phyloP scores from a whole-genome alignment of 1,140 invertebrate genomes.

The Danaus melanippus region DNA sequence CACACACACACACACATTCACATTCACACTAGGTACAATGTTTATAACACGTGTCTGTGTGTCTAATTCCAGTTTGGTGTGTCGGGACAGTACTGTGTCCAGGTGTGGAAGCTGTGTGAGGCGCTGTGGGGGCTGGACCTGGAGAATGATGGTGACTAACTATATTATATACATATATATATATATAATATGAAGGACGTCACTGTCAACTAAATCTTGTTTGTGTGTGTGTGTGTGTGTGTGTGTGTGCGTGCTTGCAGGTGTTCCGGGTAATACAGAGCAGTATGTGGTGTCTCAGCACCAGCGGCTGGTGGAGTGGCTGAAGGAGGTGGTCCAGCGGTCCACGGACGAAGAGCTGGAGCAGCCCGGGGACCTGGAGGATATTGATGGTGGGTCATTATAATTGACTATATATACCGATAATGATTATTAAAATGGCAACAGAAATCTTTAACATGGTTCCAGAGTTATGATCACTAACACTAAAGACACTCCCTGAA shows the following conservation, averaged over 20 bases:
- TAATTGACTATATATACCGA: too few species aligned
- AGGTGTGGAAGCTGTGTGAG: constrained; percentile 86
- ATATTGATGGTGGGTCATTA: constrained; percentile 37
- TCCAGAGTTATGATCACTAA: too few species aligned
- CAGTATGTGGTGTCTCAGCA: constrained; percentile 38
- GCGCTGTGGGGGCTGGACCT: constrained; percentile 86
- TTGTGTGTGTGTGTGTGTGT: too few species aligned
- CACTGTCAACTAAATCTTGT: too few species aligned
- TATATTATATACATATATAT: too few species aligned
- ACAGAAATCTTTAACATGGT: too few species aligned
- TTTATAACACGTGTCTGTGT: not conserved
- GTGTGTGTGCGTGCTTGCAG: constrained; percentile 17
- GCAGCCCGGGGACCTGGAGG: constrained; percentile 20
- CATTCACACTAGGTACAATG: too few species aligned
- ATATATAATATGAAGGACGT: too few species aligned
- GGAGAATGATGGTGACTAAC: constrained; percentile 62
- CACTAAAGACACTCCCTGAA: too few species aligned
- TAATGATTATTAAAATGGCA: too few species aligned
- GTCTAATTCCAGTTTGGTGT: constrained; percentile 41
- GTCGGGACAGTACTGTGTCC: constrained; percentile 46
- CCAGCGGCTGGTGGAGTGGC: constrained; percentile 38
- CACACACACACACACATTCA: too few species aligned
- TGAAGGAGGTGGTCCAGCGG: constrained; percentile 25
- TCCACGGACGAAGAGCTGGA: constrained; percentile 38
- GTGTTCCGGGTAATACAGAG: constrained; percentile 39